Percentiles rank a stretch among this genome's conserved stretches.
phyloP scores from a whole-genome alignment of 1,140 invertebrate species.

The Dendrolimus kikuchii region DNA sequence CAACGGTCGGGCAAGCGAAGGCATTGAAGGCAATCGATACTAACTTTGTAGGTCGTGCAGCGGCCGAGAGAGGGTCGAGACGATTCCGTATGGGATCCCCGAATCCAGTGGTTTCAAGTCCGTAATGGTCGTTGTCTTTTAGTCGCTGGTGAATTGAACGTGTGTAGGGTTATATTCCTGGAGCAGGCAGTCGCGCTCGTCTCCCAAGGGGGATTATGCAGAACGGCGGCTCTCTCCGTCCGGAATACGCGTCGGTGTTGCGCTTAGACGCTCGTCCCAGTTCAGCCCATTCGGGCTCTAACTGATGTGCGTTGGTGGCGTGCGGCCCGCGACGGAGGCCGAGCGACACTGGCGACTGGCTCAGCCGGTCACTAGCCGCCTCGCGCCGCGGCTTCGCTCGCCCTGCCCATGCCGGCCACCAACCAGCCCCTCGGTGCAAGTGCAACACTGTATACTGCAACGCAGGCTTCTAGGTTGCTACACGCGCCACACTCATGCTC shows the following conservation, averaged over 20 bases:
- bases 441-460: too few species aligned
- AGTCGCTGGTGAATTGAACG: too few species aligned
- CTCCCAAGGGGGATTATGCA: slow-evolving; percentile 32
- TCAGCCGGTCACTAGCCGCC: not conserved
- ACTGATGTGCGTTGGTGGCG: not conserved
- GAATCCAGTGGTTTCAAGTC: too few species aligned
- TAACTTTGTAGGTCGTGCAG: too few species aligned
- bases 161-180: too few species aligned
- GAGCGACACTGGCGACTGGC: slow-evolving; percentile 2
- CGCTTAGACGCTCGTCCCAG: not conserved
- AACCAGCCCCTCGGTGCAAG: not conserved
- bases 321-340: not conserved
- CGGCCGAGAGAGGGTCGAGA: too few species aligned
- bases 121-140: too few species aligned
- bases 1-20: too few species aligned
- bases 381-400: slow-evolving; percentile 3
- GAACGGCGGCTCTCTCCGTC: slow-evolving; percentile 11
- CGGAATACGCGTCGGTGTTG: slow-evolving; percentile 7
- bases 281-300: not conserved
- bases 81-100: too few species aligned
- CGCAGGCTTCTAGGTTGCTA: too few species aligned
- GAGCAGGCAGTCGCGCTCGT: slow-evolving; percentile 15
- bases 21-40: too few species aligned
- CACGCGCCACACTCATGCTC: not conserved
- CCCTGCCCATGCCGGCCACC: not conserved